Base-by-base conservation (phyloP, 2,113 vertebrate genomes). In the Ardeotis arabs region DNA sequence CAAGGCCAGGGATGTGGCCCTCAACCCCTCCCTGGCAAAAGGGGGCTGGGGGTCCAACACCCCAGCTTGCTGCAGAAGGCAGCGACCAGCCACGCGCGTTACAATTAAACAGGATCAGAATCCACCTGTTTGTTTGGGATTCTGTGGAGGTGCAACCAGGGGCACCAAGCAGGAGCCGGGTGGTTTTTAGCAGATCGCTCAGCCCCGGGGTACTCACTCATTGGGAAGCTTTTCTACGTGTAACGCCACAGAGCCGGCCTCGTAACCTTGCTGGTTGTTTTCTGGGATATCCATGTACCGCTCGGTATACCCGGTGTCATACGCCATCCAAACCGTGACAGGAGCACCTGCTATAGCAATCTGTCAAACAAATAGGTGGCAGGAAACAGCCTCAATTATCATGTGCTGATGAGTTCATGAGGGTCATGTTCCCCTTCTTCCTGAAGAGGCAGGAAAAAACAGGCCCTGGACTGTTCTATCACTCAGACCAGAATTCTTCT, bases 261-360 rank as follows among this genome's bases (percentile, higher is more conserved):
- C 99, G 4, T 99, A 99, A 89, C 99, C 99, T 53, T 98, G 98
- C 98, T 99, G 99, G 98, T 99, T 99, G 97, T 99, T 99, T 87
- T 99, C 99, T 0, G 99, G 99, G 83, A 99, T 97, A 10, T 99
- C 99, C 99, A 99, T 99, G 98, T 99, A 99, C 84, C 99, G 99
- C 96, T 99, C 99, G 0, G 99, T 99, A 96, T 99, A 98, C 67
- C 99, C 99, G 0, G 99, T 99, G 97, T 99, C 99, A 1, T 99
- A 99, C 17, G 99, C 99, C 99, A 99, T 99, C 99, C 99, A 99
- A 50, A 99, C 99, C 0, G 99, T 99, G 95, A 99, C 99, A 0
- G 99, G 99, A 53, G 99, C 99, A 3, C 99, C 99, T 2, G 99
- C 99, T 24, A 99, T 98, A 6, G 99, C 99, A 96, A 99, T 97